Conservation (phyloP, 2,113 vertebrate species). For the Acrocephalus arundinaceus region DNA sequence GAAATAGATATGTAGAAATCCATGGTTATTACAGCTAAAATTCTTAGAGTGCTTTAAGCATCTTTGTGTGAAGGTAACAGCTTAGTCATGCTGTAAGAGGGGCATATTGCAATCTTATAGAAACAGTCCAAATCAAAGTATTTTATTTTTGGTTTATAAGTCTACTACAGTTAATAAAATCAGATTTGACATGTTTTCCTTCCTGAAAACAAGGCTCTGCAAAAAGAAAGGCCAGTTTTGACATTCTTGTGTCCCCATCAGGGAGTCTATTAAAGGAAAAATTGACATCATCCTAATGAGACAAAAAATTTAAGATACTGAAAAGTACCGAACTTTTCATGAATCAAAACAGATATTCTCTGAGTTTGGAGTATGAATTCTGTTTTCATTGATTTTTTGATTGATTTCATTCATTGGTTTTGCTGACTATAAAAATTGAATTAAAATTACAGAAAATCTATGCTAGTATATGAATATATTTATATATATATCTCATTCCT, state of each 20-base stretch:
- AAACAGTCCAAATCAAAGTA: not conserved
- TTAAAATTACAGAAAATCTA: not conserved
- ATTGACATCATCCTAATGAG: not conserved
- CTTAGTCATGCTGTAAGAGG: not conserved
- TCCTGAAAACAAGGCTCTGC: not conserved
- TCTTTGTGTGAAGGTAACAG: not conserved
- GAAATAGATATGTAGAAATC: not conserved
- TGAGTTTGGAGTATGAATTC: not conserved
- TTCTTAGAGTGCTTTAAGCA: not conserved
- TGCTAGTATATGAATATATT: not conserved
- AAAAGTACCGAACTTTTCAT: not conserved
- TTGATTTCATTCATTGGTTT: not conserved
- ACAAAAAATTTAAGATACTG: not conserved
- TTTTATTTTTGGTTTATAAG: not conserved
- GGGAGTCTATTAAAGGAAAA: not conserved
- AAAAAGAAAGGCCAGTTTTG: not conserved
- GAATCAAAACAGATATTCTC: not conserved
- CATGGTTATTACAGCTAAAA: not conserved
- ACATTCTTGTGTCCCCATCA: not conserved
- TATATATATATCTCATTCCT: not conserved
- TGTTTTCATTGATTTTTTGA: not conserved
- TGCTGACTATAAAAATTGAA: not conserved
- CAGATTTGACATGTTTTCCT: not conserved
- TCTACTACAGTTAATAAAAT: not conserved
- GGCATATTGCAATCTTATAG: not conserved